phyloP scores from a whole-genome alignment of 2,113 vertebrate species.

The Dromaius novaehollandiae region DNA sequence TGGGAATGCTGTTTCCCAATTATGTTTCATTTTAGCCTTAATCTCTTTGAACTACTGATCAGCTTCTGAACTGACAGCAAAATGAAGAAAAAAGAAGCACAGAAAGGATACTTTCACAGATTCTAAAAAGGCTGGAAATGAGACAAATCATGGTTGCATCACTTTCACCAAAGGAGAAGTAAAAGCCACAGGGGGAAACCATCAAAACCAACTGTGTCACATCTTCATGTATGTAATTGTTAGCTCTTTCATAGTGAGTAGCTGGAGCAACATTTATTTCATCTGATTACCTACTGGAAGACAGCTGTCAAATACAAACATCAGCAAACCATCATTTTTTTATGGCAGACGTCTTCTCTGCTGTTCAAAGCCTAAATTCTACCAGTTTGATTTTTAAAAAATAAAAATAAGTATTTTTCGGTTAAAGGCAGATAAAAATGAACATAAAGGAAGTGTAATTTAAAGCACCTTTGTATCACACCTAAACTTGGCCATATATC shows the following conservation, averaged over 20 bases:
- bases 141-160: constrained; percentile 41
- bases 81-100: background rate
- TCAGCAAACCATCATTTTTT: background rate
- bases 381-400: background rate
- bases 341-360: background rate
- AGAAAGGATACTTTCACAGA: background rate
- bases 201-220: constrained; percentile 14
- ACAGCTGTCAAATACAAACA: background rate
- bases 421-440: background rate
- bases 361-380: background rate
- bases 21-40: background rate
- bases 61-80: constrained; percentile 4
- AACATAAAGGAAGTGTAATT: background rate
- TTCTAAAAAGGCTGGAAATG: background rate
- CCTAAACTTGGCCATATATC: background rate
- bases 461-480: background rate
- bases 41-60: background rate
- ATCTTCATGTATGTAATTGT: background rate
- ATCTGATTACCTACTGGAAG: background rate
- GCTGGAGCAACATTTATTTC: background rate
- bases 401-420: background rate
- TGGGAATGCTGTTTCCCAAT: background rate
- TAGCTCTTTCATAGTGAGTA: background rate
- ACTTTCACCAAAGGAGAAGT: constrained; percentile 49
- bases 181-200: constrained; percentile 62